These are phyloP conservation scores for Laticauda colubrina DNA, from an alignment of 2,113 vertebrate genomes.

Conservation along the genomic window DNA sequence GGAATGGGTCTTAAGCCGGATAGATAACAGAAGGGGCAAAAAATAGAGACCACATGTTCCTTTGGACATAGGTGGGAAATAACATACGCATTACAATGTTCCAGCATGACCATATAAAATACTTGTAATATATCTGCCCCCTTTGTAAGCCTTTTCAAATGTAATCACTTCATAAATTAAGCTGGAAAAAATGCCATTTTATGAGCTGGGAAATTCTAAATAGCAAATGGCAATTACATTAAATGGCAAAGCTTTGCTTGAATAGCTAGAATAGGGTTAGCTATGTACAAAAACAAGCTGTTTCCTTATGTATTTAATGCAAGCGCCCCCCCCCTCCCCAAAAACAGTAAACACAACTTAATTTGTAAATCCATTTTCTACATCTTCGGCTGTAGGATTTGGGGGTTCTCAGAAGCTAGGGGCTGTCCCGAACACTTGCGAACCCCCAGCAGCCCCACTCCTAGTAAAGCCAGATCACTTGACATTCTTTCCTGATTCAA, in stretches of 20 bases:
- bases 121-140: not conserved
- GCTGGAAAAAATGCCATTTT: not conserved
- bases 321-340: not conserved
- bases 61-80: not conserved
- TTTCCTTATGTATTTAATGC: not conserved
- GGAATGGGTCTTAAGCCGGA: not conserved
- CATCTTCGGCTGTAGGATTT: not conserved
- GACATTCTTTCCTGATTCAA: not conserved
- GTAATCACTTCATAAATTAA: not conserved
- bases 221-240: not conserved
- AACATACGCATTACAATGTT: not conserved
- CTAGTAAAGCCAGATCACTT: not conserved
- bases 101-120: not conserved
- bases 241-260: not conserved
- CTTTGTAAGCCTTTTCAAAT: not conserved
- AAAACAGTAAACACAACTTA: not conserved
- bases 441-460: too few species aligned
- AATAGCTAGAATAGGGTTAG: not conserved
- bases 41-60: not conserved
- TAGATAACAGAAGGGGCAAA: not conserved
- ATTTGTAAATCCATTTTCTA: not conserved
- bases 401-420: too few species aligned
- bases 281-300: not conserved
- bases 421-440: too few species aligned
- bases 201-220: not conserved